A percentile compares a stretch with the other conserved stretches of the same genome.
Evolutionary conservation across 2,888 invertebrate species (phyloP).

Genomic region (Nymphalis c-album): DNA sequence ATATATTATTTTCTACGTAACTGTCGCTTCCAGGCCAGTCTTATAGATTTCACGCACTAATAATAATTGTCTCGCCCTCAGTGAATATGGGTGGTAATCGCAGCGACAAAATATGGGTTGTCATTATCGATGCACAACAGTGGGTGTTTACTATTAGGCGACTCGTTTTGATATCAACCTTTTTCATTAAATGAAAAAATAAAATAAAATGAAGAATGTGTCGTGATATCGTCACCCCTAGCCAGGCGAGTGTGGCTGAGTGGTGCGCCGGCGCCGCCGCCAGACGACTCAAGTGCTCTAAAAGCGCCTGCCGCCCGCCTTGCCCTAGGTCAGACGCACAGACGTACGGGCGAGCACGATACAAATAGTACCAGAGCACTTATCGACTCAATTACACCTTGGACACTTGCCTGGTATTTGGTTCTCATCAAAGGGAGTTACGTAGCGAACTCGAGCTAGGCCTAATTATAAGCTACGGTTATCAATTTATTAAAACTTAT

Average conservation of each 20-base stretch:
- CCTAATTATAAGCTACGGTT: constrained; percentile 2
- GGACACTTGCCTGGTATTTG: constrained; percentile 35
- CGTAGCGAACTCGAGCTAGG: not conserved
- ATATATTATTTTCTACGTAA: too few species aligned
- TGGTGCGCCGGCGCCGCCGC: constrained; percentile 42
- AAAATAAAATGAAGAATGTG: not conserved
- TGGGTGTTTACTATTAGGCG: too few species aligned
- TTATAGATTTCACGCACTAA: too few species aligned
- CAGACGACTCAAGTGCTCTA: constrained; percentile 56
- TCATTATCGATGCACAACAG: too few species aligned
- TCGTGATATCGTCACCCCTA: constrained; percentile 7
- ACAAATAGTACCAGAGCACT: constrained; percentile 22
- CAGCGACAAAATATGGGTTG: too few species aligned
- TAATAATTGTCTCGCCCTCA: too few species aligned
- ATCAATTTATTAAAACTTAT: too few species aligned
- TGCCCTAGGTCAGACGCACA: constrained; percentile 44
- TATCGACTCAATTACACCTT: constrained; percentile 36
- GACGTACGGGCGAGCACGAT: constrained; percentile 2
- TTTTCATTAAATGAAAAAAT: not conserved
- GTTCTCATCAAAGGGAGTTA: constrained; percentile 33
- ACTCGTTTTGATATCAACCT: too few species aligned
- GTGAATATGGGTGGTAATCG: too few species aligned
- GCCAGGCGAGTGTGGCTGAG: constrained; percentile 9
- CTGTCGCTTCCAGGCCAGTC: too few species aligned
- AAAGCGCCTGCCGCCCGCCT: constrained; percentile 47